Evolutionary conservation across 2,113 vertebrate species (phyloP).

Genomic region (Scophthalmus maximus): DNA sequence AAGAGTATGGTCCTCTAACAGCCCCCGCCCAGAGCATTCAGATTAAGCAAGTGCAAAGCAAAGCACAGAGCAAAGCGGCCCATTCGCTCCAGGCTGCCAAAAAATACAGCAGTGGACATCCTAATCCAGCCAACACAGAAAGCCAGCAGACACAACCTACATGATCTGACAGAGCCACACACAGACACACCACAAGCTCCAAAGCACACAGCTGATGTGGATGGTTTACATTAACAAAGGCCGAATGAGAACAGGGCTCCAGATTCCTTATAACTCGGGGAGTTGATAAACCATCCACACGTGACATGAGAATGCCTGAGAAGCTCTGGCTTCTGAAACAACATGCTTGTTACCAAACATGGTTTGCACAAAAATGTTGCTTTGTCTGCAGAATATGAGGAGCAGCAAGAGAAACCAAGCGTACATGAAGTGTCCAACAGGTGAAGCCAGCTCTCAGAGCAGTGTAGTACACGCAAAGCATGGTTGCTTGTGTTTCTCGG

Average conservation of each 20-base stretch:
- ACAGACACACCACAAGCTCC: slow-evolving; percentile 53
- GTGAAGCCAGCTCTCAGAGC: not conserved
- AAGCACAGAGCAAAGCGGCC: slow-evolving; percentile 44
- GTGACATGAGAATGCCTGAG: slow-evolving; percentile 12
- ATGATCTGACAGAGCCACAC: slow-evolving; percentile 48
- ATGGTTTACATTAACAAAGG: slow-evolving; percentile 54
- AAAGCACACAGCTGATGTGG: slow-evolving; percentile 55
- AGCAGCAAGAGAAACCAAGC: slow-evolving; percentile 65
- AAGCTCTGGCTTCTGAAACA: slow-evolving; percentile 45
- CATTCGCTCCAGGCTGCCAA: slow-evolving; percentile 39
- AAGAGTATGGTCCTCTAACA: not conserved
- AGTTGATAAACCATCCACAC: slow-evolving; percentile 69
- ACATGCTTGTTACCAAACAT: slow-evolving; percentile 44
- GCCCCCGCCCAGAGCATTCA: slow-evolving; percentile 18
- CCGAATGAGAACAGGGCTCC: slow-evolving; percentile 6
- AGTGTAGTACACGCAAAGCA: not conserved
- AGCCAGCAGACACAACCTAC: slow-evolving; percentile 51
- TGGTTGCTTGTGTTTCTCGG: slow-evolving; percentile 34
- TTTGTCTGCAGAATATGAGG: slow-evolving; percentile 55
- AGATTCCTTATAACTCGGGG: not conserved
- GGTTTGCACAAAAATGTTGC: slow-evolving; percentile 23
- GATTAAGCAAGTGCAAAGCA: slow-evolving; percentile 38
- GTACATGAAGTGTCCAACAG: not conserved
- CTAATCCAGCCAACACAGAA: slow-evolving; percentile 47
- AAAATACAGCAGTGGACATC: slow-evolving; percentile 22